These are phyloP conservation scores for Cecidostiba fungosa DNA, from an alignment of 2,888 invertebrate genomes.

Conservation along the genomic window DNA sequence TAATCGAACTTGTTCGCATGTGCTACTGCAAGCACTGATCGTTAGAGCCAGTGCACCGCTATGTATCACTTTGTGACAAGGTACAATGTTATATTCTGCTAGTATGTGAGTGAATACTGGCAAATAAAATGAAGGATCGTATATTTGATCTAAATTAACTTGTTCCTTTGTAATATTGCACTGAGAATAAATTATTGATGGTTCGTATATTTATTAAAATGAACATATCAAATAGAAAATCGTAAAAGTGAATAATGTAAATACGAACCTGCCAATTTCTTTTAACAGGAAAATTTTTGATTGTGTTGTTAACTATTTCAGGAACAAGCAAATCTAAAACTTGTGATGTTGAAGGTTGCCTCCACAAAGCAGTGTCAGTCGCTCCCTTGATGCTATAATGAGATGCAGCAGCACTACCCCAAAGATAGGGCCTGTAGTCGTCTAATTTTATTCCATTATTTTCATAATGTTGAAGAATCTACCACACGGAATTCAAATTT, in stretches of 20 bases:
- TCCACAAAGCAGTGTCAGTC: conserved; percentile 83
- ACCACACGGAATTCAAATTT: conserved; percentile 74
- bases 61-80: conserved; percentile 86
- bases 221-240: not conserved
- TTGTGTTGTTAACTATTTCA: conserved; percentile 85
- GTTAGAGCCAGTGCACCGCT: conserved; percentile 87
- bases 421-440: conserved; percentile 89
- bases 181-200: conserved; percentile 8
- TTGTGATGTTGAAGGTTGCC: conserved; percentile 87
- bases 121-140: conserved; percentile 92
- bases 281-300: conserved; percentile 87
- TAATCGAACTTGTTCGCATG: conserved; percentile 85
- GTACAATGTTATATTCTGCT: conserved; percentile 88
- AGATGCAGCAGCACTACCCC: conserved; percentile 90
- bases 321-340: conserved; percentile 87
- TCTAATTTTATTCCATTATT: conserved; percentile 84
- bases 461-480: conserved; percentile 87
- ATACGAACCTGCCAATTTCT: conserved; percentile 81
- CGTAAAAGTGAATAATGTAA: not conserved
- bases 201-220: not conserved
- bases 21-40: conserved; percentile 87
- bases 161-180: conserved; percentile 8
- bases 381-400: conserved; percentile 87
- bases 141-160: conserved; percentile 81
- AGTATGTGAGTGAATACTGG: conserved; percentile 89